Evolutionary conservation across 1,140 invertebrate species (phyloP).

Genomic region (Triops longicaudatus): DNA sequence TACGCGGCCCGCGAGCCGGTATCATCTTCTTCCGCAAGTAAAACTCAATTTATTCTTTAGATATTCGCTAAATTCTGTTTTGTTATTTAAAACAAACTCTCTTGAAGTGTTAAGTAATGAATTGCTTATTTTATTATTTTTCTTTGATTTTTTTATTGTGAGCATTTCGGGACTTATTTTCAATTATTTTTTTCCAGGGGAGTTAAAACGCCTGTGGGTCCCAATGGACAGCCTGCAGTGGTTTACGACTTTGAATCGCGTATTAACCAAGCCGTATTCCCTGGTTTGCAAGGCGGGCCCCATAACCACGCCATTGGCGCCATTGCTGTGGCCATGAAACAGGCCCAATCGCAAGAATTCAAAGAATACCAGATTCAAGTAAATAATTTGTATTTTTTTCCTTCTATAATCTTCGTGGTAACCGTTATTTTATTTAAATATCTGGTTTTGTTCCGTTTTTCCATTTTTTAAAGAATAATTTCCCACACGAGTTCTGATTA

Average conservation of each 20-base stretch:
- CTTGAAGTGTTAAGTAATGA: too few relatives aligned
- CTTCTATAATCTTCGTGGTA: background rate
- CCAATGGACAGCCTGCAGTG: constrained; percentile 63
- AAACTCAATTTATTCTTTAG: too few relatives aligned
- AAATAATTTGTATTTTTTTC: background rate
- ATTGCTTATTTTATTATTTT: too few relatives aligned
- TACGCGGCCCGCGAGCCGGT: constrained; percentile 51
- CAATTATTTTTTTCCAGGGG: constrained; percentile 32
- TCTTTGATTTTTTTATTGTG: too few relatives aligned
- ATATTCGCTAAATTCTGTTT: too few relatives aligned
- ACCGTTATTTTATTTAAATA: constrained; percentile 35
- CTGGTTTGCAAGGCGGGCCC: constrained; percentile 84
- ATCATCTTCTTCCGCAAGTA: constrained; percentile 49
- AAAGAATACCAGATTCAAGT: constrained; percentile 79
- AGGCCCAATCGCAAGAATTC: constrained; percentile 72
- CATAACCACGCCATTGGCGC: constrained; percentile 87
- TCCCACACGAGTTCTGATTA: too few relatives aligned
- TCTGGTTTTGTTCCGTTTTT: background rate
- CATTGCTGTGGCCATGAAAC: constrained; percentile 84
- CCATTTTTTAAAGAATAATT: too few relatives aligned
- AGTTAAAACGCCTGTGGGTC: constrained; percentile 51
- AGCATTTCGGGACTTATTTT: too few relatives aligned
- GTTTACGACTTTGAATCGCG: constrained; percentile 77
- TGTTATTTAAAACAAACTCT: too few relatives aligned
- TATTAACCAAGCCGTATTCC: constrained; percentile 91